Base-by-base conservation (phyloP, 1,140 invertebrate species). In the Caerostris extrusa region DNA sequence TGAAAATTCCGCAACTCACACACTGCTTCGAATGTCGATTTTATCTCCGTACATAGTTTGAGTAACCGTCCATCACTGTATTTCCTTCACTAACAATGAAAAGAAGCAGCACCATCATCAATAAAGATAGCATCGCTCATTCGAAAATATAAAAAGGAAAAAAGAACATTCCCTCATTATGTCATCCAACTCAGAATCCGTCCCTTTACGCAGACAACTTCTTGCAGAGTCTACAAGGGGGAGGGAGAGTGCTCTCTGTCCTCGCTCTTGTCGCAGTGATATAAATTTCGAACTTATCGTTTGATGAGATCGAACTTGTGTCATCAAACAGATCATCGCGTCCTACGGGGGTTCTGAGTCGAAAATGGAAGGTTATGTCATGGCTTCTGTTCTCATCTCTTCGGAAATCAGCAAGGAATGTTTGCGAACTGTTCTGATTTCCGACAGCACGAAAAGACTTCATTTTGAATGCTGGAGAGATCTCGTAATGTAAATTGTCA, bases 221-320 rank as follows among this genome's bases (percentile, higher is more conserved):
- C 17, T 34, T 3, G 61, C 61, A 67, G 61, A 5, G 34, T 34
- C 34, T 19, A 77, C 69, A 50, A 50, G 12, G 19, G 71, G 3
- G 8, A 19, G 34, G 85, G 17, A n/a, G 19, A 77, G 69, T 60
- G 87, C n/a, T 67, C 7, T n/a, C 55, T 91, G 90, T 91, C 90
- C 53, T 77, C 90, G 85, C 90, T 81, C 90, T 85, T 91, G 90
- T 91, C 90, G 85, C 34, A 4, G 61, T 67, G 90, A 83, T 81
- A 91, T 91, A 91, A 91, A 91, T 91, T 91, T 91, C 58, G n/a
- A 57, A 82, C 90, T 91, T 91, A 83, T 91, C 77, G 34, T 60
- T 14, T 34, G 58, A 6, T 3, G 60, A 56, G 81, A 91, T 91
- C 90, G 60, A 34, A 55, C 71, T 17, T 14, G 57, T 91, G 90